These are phyloP conservation scores for Girardinichthys multiradiatus DNA, from an alignment of 2,113 vertebrate genomes.

Conservation along the genomic window DNA sequence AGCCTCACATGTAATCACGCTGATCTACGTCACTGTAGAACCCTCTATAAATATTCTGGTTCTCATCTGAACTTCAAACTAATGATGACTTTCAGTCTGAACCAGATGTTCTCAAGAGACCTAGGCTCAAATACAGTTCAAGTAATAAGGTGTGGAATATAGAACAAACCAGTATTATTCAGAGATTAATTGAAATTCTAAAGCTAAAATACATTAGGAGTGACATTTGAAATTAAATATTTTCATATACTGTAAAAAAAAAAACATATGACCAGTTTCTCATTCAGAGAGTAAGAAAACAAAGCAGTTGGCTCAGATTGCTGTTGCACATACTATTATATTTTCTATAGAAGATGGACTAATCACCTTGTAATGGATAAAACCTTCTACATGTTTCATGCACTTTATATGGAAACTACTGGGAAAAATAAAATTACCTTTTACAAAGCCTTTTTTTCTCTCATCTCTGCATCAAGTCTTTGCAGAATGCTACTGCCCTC, in stretches of 20 bases:
- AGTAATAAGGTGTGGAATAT: neutral
- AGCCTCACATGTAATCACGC: constrained; percentile 30
- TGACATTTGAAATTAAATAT: neutral
- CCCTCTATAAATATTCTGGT: constrained; percentile 53
- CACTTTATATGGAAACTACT: neutral
- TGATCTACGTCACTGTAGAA: constrained; percentile 47
- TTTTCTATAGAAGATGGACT: neutral
- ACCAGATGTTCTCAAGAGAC: constrained; percentile 12
- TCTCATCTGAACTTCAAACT: constrained; percentile 7
- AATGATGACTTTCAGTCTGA: neutral
- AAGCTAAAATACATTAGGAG: neutral
- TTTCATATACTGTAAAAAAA: neutral
- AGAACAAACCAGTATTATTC: no score
- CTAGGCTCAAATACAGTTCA: neutral
- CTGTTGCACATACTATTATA: neutral
- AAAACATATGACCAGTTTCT: neutral
- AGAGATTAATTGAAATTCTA: neutral
- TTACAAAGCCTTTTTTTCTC: neutral
- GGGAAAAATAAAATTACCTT: neutral
- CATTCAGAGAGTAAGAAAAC: no score
- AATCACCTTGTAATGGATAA: neutral
- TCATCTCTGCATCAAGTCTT: neutral
- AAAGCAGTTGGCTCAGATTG: neutral
- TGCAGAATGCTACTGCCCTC: neutral
- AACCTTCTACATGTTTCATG: neutral